phyloP scores from a whole-genome alignment of 2,797 vertebrate species.

The Lithobates sylvaticus region DNA sequence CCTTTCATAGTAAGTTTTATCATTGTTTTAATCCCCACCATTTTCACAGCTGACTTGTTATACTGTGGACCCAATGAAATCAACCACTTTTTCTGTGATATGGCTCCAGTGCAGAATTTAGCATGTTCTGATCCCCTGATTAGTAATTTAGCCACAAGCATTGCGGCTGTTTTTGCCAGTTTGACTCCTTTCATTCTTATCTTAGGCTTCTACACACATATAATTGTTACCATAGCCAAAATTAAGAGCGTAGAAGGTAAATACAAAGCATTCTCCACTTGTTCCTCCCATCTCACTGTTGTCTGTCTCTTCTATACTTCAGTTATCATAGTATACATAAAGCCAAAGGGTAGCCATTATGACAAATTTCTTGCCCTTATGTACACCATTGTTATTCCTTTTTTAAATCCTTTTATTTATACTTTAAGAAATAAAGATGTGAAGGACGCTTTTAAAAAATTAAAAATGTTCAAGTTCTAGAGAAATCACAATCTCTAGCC shows the following conservation, averaged over 20 bases:
- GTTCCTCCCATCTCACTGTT: slow-evolving; percentile 37
- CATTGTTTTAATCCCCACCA: slow-evolving; percentile 16
- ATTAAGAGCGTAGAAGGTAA: slow-evolving; percentile 21
- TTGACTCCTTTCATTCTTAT: slow-evolving; percentile 33
- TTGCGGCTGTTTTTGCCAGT: slow-evolving; percentile 11
- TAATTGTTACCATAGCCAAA: neutral
- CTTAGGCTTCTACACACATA: neutral
- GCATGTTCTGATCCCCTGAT: slow-evolving; percentile 22
- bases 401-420: slow-evolving; percentile 22
- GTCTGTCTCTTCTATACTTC: slow-evolving; percentile 34
- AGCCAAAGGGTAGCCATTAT: slow-evolving; percentile 38
- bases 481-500: neutral
- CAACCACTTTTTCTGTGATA: slow-evolving; percentile 46
- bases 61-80: slow-evolving; percentile 41
- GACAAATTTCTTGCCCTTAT: slow-evolving; percentile 54
- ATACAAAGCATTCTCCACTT: slow-evolving; percentile 47
- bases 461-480: neutral
- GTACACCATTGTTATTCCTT: slow-evolving; percentile 60
- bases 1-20: neutral
- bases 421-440: slow-evolving; percentile 10
- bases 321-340: slow-evolving; percentile 60
- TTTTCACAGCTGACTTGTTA: neutral
- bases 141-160: slow-evolving; percentile 25
- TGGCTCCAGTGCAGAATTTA: slow-evolving; percentile 39
- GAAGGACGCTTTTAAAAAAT: neutral